Base-by-base conservation (phyloP, 2,797 vertebrate species). In the Telmatherina bonti region DNA sequence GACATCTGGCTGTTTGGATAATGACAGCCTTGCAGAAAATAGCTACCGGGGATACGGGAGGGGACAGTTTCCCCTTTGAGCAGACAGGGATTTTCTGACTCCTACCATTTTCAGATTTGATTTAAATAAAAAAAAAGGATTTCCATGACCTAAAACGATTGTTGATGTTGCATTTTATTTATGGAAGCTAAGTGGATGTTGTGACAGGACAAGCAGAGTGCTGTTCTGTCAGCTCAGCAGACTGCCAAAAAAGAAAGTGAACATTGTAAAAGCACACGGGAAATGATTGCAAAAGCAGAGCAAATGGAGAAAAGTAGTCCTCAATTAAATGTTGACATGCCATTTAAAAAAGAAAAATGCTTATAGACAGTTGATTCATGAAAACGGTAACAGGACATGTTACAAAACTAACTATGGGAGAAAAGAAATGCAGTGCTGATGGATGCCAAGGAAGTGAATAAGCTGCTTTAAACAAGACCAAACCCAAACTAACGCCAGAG, bases 81-180 rank as follows among this genome's bases (percentile, higher is more conserved):
- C 64, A 83, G 62, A 84, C 24, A 57, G 56, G 67, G 78, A 80
- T 72, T 71, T 74, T 76, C 74, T 70, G 61, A 72, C 64, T 62
- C 72, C 76, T 55, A 83, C 72, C 73, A 36, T 65, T 67, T 63
- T 56, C 55, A 67, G 10, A 63, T n/a, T 62, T 26, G 24, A 5
- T 45, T 54, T 31, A 59, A 67, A 31, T 58, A 62, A 51, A 56
- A 1, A 62, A 51, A 56, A 1, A 20, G 16, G n/a, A 26, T 16
- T 31, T 47, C 29, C 13, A 0, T 70, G 70, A 73, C 72, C 54
- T 76, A 70, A 64, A 83, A 88, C 61, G 20, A 73, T 4, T n/a
- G 52, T 35, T 63, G 56, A 72, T 53, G 24, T 70, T 79, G 53
- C 47, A 74, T 55, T 55, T 18, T 10, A 60, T 5, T 31, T 70